Evolutionary conservation across 2,113 vertebrate genomes (phyloP).

Genomic region (Hippocampus comes): DNA sequence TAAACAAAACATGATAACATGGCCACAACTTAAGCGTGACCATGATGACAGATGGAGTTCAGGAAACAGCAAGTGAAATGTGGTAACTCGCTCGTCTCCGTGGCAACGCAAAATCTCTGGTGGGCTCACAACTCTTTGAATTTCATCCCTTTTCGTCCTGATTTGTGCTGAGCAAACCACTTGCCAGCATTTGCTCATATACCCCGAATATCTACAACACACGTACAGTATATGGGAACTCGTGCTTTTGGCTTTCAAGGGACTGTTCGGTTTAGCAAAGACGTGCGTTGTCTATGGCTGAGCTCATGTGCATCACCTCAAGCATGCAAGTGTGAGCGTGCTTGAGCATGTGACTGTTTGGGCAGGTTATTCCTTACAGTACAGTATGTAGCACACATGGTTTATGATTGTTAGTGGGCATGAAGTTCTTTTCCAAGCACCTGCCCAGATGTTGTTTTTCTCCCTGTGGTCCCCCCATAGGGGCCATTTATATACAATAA

Average conservation of each 20-base stretch:
- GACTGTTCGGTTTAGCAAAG: neutral
- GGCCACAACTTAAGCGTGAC: slow-evolving; percentile 5
- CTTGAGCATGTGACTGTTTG: slow-evolving; percentile 12
- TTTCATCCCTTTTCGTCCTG: slow-evolving; percentile 31
- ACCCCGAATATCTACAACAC: neutral
- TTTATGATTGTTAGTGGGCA: slow-evolving; percentile 6
- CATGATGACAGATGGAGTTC: slow-evolving; percentile 27
- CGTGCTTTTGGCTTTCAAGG: neutral
- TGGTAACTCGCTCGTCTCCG: slow-evolving; percentile 38
- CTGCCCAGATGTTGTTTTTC: slow-evolving; percentile 28
- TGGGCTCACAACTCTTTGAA: slow-evolving; percentile 44
- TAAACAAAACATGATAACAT: neutral
- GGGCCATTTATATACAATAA: slow-evolving; percentile 25
- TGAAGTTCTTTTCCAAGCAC: neutral
- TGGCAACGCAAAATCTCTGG: slow-evolving; percentile 53
- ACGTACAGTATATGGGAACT: neutral
- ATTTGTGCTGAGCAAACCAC: slow-evolving; percentile 10
- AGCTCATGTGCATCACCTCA: neutral
- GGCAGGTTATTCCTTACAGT: slow-evolving; percentile 17
- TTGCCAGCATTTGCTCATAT: slow-evolving; percentile 15
- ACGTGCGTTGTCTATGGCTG: neutral
- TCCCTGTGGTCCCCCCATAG: slow-evolving; percentile 3
- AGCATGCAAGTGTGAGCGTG: slow-evolving; percentile 8
- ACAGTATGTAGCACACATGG: slow-evolving; percentile 6
- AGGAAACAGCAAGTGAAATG: slow-evolving; percentile 2